Percentiles rank a stretch among this genome's conserved stretches.
These are phyloP conservation scores for Theocolax elegans DNA, from an alignment of 1,140 invertebrate species.

Conservation along the genomic window DNA sequence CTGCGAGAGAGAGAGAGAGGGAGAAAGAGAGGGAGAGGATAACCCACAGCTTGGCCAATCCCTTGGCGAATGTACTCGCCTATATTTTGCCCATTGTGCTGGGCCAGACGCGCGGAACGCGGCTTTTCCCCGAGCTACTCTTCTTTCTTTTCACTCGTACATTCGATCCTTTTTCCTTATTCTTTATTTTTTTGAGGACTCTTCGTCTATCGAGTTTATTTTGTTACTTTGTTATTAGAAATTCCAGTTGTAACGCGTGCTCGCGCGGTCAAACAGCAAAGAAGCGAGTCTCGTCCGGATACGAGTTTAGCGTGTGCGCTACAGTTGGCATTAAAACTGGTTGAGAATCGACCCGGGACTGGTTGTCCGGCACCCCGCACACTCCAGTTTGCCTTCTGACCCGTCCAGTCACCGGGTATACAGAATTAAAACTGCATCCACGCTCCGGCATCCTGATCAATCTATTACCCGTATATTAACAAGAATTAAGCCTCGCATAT, in stretches of 20 bases:
- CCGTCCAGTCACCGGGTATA: neutral
- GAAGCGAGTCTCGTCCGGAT: neutral
- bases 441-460: no score
- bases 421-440: no score
- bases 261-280: no score
- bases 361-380: neutral
- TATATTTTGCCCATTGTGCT: slow-evolving; percentile 32
- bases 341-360: slow-evolving; percentile 7
- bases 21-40: neutral
- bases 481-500: no score
- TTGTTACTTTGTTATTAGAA: no score
- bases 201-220: no score
- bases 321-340: neutral
- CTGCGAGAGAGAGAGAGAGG: neutral
- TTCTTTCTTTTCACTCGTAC: neutral
- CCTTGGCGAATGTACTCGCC: neutral
- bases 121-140: slow-evolving; percentile 44
- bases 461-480: no score
- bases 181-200: neutral
- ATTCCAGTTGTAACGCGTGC: no score
- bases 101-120: neutral
- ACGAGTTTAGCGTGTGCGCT: no score
- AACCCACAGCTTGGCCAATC: slow-evolving; percentile 19
- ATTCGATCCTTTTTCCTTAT: neutral
- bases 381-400: neutral